Evolutionary conservation across 2,113 vertebrate genomes (phyloP).

Genomic region (Cyanistes caeruleus): DNA sequence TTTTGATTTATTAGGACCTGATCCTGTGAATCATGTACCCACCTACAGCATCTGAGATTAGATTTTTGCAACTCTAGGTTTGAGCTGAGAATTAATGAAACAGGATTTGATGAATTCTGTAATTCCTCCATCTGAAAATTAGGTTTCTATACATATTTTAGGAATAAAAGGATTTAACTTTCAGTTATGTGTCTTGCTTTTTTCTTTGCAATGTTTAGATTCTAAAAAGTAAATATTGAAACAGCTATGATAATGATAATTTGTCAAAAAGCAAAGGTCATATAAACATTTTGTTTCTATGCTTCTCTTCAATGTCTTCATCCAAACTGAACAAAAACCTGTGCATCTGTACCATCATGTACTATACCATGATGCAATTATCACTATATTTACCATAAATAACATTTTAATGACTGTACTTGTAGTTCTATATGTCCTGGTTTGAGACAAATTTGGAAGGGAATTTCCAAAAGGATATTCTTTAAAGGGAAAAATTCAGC

Average conservation of each 20-base stretch:
- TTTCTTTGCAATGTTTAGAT: background rate
- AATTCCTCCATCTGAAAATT: background rate
- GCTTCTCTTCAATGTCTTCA: background rate
- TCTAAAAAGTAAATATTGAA: background rate
- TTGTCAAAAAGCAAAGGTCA: background rate
- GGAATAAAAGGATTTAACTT: background rate
- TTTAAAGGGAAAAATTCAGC: background rate
- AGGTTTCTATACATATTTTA: background rate
- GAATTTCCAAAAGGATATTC: background rate
- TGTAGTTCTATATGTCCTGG: background rate
- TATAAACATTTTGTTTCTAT: background rate
- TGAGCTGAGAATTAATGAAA: conserved; percentile 16
- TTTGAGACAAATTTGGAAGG: background rate
- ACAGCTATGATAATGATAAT: background rate
- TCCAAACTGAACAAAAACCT: background rate
- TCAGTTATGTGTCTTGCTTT: background rate
- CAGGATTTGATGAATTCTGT: background rate
- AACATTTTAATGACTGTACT: background rate
- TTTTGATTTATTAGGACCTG: conserved; percentile 26
- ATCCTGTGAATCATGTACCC: conserved; percentile 35
- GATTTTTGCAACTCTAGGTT: background rate
- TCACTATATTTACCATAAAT: background rate
- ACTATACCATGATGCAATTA: background rate
- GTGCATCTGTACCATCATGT: background rate
- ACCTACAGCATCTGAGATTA: conserved; percentile 33